These are phyloP conservation scores for Peucedramus taeniatus DNA, from an alignment of 2,113 vertebrate genomes.

Conservation along the genomic window DNA sequence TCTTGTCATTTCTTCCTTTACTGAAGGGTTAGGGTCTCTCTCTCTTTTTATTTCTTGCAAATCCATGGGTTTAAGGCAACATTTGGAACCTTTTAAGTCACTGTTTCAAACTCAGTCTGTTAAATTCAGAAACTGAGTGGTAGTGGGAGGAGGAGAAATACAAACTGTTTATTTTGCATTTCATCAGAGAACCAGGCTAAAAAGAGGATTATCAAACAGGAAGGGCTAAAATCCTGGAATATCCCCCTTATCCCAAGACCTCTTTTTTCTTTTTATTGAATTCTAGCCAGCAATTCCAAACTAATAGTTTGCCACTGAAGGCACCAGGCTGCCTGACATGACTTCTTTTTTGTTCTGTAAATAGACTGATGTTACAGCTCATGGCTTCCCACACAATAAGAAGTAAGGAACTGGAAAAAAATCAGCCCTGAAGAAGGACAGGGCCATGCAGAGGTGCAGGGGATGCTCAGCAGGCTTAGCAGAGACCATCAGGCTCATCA, in stretches of 20 bases:
- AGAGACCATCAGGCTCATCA: background rate
- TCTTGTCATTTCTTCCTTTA: background rate
- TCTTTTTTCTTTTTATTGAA: background rate
- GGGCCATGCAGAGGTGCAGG: background rate
- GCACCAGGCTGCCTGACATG: fast-evolving
- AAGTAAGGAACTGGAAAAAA: background rate
- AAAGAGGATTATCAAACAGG: background rate
- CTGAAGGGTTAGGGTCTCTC: background rate
- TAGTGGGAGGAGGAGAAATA: background rate
- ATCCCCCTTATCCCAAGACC: background rate
- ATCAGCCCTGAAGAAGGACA: background rate
- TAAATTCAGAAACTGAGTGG: background rate
- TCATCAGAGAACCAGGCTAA: background rate
- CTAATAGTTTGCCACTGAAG: background rate
- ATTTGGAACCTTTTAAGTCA: background rate
- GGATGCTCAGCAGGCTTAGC: background rate
- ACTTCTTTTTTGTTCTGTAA: background rate
- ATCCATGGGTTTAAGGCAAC: fast-evolving
- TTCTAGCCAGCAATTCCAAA: background rate
- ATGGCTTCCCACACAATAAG: background rate
- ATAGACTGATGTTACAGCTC: background rate
- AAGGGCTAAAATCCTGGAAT: background rate
- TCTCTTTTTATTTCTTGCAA: background rate
- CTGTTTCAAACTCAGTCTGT: background rate
- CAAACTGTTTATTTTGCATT: background rate